Evolutionary conservation across 2,113 vertebrate species (phyloP).

Genomic region (Alethe castanea): DNA sequence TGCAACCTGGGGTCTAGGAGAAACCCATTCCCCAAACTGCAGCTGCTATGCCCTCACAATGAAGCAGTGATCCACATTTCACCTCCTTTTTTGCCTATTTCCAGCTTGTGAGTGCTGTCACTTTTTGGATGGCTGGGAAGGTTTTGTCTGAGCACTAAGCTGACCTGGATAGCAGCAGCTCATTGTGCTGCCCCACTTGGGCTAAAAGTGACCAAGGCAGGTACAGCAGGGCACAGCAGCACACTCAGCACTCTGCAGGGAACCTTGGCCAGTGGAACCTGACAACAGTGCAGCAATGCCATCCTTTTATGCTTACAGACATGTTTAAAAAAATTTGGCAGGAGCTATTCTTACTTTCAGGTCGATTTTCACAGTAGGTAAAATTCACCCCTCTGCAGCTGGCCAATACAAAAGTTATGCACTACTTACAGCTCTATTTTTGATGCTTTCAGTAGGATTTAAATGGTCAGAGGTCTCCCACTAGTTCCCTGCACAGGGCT

Average conservation of each 20-base stretch:
- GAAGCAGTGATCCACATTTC: not conserved
- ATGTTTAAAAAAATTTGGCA: not conserved
- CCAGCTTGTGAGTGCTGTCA: not conserved
- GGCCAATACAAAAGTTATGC: not conserved
- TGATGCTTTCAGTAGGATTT: not conserved
- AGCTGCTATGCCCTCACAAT: not conserved
- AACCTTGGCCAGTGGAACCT: not conserved
- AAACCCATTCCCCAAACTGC: not conserved
- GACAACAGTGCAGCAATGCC: not conserved
- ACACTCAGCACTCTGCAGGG: not conserved
- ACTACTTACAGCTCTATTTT: slow-evolving; percentile 6
- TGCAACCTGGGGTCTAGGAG: not conserved
- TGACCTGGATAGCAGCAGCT: not conserved
- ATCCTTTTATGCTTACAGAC: not conserved
- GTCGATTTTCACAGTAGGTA: slow-evolving; percentile 4
- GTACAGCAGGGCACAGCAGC: not conserved
- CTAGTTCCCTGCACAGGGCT: not conserved
- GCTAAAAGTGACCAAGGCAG: not conserved
- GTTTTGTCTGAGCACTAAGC: not conserved
- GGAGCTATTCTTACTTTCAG: not conserved
- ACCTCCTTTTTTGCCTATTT: not conserved
- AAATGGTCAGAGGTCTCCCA: not conserved
- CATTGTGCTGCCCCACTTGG: not conserved
- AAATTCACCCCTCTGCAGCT: not conserved
- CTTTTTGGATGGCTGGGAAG: not conserved